These are phyloP conservation scores for Temnothorax longispinosus DNA, from an alignment of 1,140 invertebrate genomes.

Conservation along the genomic window DNA sequence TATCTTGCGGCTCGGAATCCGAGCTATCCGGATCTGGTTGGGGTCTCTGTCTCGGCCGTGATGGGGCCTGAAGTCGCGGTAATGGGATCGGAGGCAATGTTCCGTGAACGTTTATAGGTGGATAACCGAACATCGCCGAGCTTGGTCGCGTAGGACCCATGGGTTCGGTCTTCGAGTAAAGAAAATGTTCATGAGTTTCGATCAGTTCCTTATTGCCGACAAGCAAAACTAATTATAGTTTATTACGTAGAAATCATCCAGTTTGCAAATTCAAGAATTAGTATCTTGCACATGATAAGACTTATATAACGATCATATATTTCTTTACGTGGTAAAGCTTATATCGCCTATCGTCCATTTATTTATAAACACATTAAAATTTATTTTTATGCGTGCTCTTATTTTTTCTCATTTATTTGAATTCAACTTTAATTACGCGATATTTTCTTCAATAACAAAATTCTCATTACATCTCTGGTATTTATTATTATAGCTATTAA, in stretches of 20 bases:
- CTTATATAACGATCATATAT: background rate
- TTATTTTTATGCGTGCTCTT: background rate
- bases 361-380: constrained; percentile 4
- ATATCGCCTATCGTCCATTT: background rate
- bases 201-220: background rate
- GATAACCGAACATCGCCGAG: constrained; percentile 93
- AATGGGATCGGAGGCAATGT: constrained; percentile 91
- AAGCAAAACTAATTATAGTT: background rate
- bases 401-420: background rate
- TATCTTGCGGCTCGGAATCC: constrained; percentile 88
- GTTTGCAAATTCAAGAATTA: background rate
- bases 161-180: constrained; percentile 87
- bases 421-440: constrained; percentile 4
- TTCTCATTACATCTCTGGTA: background rate
- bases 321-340: background rate
- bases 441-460: background rate
- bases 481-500: constrained; percentile 27
- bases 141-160: constrained; percentile 91
- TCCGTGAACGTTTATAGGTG: constrained; percentile 88
- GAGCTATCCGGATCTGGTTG: constrained; percentile 85
- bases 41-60: constrained; percentile 78
- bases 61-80: constrained; percentile 87
- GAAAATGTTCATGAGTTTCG: background rate
- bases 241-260: background rate
- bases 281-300: background rate